Percentiles rank a stretch among this genome's conserved stretches.
Evolutionary conservation across 2,113 vertebrate species (phyloP).

Genomic region (Gymnobelideus leadbeateri): DNA sequence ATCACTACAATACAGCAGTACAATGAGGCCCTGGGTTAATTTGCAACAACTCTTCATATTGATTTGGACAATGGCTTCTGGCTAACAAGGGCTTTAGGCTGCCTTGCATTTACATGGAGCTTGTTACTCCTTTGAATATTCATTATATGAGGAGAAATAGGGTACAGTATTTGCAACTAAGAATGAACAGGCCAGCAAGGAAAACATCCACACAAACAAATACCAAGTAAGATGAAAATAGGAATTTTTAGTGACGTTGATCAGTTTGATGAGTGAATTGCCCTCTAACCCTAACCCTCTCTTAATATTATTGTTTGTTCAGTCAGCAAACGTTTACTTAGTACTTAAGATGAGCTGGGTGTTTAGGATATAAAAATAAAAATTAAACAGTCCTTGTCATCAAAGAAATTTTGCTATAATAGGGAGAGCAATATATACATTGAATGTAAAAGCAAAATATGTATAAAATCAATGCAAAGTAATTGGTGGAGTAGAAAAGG

Average conservation of each 20-base stretch:
- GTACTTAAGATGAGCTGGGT: not conserved
- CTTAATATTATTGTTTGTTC: not conserved
- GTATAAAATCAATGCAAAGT: not conserved
- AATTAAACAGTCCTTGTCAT: not conserved
- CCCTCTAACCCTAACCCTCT: not conserved
- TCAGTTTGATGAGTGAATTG: not conserved
- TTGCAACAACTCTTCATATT: conserved; percentile 57
- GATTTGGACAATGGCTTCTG: conserved; percentile 64
- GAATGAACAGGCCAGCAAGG: conserved; percentile 4
- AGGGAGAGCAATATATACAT: not conserved
- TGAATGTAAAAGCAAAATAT: not conserved
- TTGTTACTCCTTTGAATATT: conserved; percentile 45
- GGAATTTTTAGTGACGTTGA: not conserved
- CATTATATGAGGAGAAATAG: conserved; percentile 47
- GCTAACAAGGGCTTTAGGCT: conserved; percentile 60
- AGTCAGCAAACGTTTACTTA: not conserved
- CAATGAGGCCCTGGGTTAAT: conserved; percentile 70
- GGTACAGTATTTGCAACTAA: conserved; percentile 41
- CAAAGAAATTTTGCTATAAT: not conserved
- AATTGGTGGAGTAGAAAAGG: not conserved
- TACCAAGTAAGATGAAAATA: not conserved
- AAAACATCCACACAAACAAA: conserved; percentile 41
- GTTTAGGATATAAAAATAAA: not conserved
- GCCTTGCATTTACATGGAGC: conserved; percentile 53
- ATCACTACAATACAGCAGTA: conserved; percentile 65